A percentile compares a stretch with the other conserved stretches of the same genome.
Conservation (phyloP, 2,113 vertebrate species). For the Toxotes jaculatrix region DNA sequence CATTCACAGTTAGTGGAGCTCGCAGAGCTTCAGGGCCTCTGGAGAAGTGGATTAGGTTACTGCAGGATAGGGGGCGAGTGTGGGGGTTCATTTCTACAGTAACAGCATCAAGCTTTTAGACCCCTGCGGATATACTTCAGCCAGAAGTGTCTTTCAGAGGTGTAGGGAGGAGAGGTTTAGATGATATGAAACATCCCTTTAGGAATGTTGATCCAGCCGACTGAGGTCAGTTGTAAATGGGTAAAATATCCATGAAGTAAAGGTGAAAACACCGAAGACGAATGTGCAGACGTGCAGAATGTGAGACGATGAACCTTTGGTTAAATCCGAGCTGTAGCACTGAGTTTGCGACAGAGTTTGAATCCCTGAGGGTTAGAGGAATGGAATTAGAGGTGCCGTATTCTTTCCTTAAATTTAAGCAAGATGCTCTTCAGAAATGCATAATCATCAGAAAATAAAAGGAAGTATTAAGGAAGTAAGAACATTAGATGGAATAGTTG, state of each 20-base stretch:
- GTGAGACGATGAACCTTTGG: not conserved
- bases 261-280: constrained; percentile 40
- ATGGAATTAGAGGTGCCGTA: not conserved
- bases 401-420: not conserved
- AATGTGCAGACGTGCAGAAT: not conserved
- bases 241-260: constrained; percentile 26
- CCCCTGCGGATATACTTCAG: constrained; percentile 30
- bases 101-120: constrained; percentile 42
- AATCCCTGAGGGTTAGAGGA: constrained; percentile 2
- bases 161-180: constrained; percentile 36
- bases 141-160: constrained; percentile 32
- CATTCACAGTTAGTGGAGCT: constrained; percentile 62
- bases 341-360: constrained; percentile 7
- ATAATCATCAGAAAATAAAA: not conserved
- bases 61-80: constrained; percentile 16
- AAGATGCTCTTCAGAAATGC: not conserved
- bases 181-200: constrained; percentile 41
- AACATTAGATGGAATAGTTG: not conserved
- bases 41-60: constrained; percentile 65
- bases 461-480: not conserved
- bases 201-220: constrained; percentile 38
- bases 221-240: constrained; percentile 19
- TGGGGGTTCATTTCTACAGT: constrained; percentile 47
- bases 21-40: constrained; percentile 33
- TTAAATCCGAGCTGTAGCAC: not conserved